Evolutionary conservation across 1,140 invertebrate genomes (phyloP), one percentile per base, ranked within the genome.

Genomic region (Lanistes nyassanus): DNA sequence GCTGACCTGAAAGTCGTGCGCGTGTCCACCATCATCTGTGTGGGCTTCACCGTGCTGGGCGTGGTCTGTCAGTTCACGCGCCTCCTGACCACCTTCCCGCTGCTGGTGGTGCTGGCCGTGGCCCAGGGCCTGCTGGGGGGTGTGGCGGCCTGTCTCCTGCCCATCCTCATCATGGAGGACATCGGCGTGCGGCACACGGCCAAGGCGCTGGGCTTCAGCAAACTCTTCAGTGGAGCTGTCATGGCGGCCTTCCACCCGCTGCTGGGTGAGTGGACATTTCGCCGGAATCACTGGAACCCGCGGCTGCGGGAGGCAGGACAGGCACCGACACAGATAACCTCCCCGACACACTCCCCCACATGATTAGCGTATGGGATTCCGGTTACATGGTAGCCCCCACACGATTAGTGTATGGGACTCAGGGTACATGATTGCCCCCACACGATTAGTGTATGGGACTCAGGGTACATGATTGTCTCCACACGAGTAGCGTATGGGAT

Each of bases 151-250:
- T 72, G 70, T 26, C 11, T 72, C 23, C 0, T 62, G 70, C 70
- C 70, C 53, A 72, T 62, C 70, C 70, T 72, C 55, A 72, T 72
- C 70, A 72, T 72, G 70, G 70, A 72, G 36, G 70, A 72, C 55
- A 72, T 72, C 21, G 70, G 70, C 6, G 37, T 72, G 56, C 34
- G 60, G 55, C 53, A 72, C 55, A 72, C 70, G 56, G 70, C 70
- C 55, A 72, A 72, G 56, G 70, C 70, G 1, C 11, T 72, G 70
- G 70, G 70, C 70, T 72, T 72, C 56, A 36, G 29, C 70, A 72
- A 72, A 55, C 70, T 72, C 21, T 72, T 72, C 36, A 72, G 70
- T 42, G 70, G 70, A 11, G 70, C 70, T 16, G 70, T 56, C 53
- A 72, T 72, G 70, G 70, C 70, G 21, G 70, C 70, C 36, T 58